Evolutionary conservation across 1,140 invertebrate genomes (phyloP).

Genomic region (Cataglyphis hispanica): DNA sequence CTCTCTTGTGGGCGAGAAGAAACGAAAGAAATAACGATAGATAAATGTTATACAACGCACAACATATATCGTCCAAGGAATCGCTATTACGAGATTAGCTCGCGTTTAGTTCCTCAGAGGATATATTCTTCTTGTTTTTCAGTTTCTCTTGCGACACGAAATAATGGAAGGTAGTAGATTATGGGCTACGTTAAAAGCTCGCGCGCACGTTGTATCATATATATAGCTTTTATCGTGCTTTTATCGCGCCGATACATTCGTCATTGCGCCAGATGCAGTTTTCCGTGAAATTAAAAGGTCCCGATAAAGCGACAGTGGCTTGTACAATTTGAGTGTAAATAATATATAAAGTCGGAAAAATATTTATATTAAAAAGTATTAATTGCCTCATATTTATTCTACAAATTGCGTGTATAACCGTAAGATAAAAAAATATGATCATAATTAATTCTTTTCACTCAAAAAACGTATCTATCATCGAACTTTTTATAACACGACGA

Average conservation of each 20-base stretch:
- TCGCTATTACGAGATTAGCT: neutral
- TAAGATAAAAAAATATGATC: neutral
- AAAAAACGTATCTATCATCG: neutral
- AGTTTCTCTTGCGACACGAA: constrained; percentile 23
- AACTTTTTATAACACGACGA: neutral
- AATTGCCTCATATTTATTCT: neutral
- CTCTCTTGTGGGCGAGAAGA: constrained; percentile 14
- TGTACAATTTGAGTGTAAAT: constrained; percentile 22
- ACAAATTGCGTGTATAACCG: neutral
- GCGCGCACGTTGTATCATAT: constrained; percentile 17
- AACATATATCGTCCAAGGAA: constrained; percentile 27
- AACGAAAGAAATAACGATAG: neutral
- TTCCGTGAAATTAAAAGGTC: constrained; percentile 33
- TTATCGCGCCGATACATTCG: constrained; percentile 41
- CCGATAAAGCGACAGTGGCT: neutral
- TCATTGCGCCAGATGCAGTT: constrained; percentile 38
- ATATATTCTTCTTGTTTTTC: constrained; percentile 14
- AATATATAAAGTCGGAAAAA: constrained; percentile 4
- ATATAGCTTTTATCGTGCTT: constrained; percentile 40
- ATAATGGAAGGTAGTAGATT: constrained; percentile 35
- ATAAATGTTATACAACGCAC: constrained; percentile 4
- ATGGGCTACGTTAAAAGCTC: constrained; percentile 41
- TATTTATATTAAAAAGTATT: constrained; percentile 3
- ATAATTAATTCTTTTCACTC: neutral
- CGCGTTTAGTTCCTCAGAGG: constrained; percentile 26